A percentile compares a stretch with the other conserved stretches of the same genome.
These are phyloP conservation scores for Gonatopus flavifemur DNA, from an alignment of 1,140 invertebrate species.

Conservation along the genomic window DNA sequence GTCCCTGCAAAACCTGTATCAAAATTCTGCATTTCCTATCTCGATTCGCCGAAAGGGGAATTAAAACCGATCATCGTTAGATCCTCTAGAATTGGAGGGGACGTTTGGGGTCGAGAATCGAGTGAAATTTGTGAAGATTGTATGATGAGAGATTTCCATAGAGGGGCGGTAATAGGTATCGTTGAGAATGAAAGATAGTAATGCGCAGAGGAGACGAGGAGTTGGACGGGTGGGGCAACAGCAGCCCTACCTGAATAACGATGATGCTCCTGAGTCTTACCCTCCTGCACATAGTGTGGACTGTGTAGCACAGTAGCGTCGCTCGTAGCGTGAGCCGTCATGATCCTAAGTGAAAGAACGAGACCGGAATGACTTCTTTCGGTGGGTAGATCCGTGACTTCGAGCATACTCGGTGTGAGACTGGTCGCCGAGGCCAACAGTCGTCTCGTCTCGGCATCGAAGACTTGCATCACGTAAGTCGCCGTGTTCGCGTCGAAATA, in stretches of 20 bases:
- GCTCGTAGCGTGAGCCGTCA: constrained; percentile 58
- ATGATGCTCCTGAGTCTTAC: constrained; percentile 54
- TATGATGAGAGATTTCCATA: no score
- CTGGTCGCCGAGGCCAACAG: constrained; percentile 59
- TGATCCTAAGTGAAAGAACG: constrained; percentile 58
- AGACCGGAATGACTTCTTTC: constrained; percentile 54
- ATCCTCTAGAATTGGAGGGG: no score
- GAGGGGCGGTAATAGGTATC: no score
- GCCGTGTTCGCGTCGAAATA: constrained; percentile 46
- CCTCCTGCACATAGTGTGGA: constrained; percentile 46
- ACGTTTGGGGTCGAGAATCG: no score
- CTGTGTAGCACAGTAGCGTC: constrained; percentile 60
- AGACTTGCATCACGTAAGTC: constrained; percentile 61
- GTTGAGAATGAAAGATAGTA: background rate
- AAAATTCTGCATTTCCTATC: no score
- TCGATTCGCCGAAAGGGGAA: no score
- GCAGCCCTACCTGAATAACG: constrained; percentile 50
- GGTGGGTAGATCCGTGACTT: constrained; percentile 55
- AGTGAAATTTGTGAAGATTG: no score
- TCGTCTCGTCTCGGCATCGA: constrained; percentile 57
- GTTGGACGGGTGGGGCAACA: no score
- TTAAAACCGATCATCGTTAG: no score
- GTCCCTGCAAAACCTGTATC: no score
- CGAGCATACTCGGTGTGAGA: constrained; percentile 54
- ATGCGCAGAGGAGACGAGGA: background rate